Percentiles rank a stretch among this genome's conserved stretches.
phyloP scores from a whole-genome alignment of 2,113 vertebrate species.

The Clupea harengus region DNA sequence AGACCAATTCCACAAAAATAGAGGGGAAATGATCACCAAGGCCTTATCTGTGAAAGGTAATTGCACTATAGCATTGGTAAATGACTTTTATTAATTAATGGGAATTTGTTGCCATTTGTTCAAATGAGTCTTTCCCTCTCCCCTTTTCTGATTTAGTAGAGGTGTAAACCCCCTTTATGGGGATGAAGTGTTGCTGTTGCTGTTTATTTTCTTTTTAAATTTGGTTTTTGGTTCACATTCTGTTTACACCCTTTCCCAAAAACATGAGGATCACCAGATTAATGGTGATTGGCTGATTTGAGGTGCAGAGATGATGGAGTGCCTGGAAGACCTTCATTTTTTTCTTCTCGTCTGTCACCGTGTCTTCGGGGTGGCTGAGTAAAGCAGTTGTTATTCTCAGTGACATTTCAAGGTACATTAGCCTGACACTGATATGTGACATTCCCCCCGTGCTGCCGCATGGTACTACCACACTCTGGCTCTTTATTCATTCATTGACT shows the following conservation, averaged over 20 bases:
- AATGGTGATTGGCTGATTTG: background rate
- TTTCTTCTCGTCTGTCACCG: background rate
- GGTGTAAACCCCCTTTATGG: background rate
- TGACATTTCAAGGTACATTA: constrained; percentile 1
- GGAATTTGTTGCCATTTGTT: background rate
- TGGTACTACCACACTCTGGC: background rate
- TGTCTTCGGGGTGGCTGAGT: background rate
- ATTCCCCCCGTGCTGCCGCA: background rate
- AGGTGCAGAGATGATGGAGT: background rate
- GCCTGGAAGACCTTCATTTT: background rate
- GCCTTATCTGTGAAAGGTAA: background rate
- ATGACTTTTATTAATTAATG: background rate
- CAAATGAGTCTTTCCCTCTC: background rate
- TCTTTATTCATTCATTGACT: background rate
- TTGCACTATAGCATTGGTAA: background rate
- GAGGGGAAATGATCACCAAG: background rate
- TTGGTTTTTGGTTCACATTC: background rate
- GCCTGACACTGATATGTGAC: constrained; percentile 4
- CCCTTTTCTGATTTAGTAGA: background rate
- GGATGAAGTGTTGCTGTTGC: background rate
- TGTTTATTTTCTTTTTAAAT: background rate
- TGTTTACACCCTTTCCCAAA: background rate
- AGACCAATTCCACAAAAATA: background rate
- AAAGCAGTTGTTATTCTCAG: background rate
- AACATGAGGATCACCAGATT: background rate